Evolutionary conservation across 2,797 vertebrate genomes (phyloP), one percentile per base, ranked within the genome.

Genomic region (Parauchenoglanis ngamensis): DNA sequence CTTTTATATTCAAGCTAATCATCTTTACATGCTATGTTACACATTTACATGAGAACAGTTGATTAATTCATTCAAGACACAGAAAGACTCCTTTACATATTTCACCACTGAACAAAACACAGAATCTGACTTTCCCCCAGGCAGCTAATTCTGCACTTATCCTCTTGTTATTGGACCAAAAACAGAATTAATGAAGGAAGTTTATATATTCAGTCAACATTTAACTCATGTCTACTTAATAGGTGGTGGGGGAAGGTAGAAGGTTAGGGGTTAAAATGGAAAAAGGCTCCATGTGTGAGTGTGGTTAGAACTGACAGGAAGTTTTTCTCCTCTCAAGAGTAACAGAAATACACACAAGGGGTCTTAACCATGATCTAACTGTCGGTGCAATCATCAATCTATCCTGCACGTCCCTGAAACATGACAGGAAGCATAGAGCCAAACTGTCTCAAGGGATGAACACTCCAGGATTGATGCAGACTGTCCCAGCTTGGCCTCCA

Each of bases 91-190:
- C 87, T 88, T 88, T 92, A 93, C 91, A 94, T 95, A 52, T 76
- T 28, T 40, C 52, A 54, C 5, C 85, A 91, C 35, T 92, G 94
- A 85, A 89, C 44, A 84, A 57, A 1, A 19, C 7, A 83, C 91
- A 94, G 94, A 95, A 91, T 93, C 92, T 90, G 92, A 94, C 92
- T 94, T 93, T 95, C 91, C 92, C 90, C 87, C 76, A 91, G 92
- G 90, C 92, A 84, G 87, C 82, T 95, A 95, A 95, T 95, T 94
- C 93, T 85, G 80, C 12, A 87, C 65, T 95, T 95, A 96, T 94
- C 94, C 94, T 84, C 87, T 91, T 94, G 92, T 94, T 95, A 93
- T 95, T 95, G 91, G 92, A 93, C 88, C 91, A 92, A 77, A 93
- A 92, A 92, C 85, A 65, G 89, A 91, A 88, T 91, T 90, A 95